Conservation (phyloP, 1,140 invertebrate species). For the Drosophila watanabei region DNA sequence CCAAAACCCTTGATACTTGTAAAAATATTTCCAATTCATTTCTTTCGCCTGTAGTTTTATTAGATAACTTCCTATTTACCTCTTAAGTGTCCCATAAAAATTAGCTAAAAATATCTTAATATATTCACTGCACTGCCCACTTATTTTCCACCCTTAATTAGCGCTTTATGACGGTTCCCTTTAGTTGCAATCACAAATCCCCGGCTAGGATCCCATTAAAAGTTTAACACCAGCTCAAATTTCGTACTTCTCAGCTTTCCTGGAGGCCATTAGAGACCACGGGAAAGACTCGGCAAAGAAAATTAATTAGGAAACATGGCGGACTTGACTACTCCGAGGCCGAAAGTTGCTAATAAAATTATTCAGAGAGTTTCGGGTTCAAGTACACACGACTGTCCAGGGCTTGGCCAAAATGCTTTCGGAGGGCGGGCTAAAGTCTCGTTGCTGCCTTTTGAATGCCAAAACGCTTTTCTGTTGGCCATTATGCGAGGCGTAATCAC, state of each 20-base stretch:
- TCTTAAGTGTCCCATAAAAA: background rate
- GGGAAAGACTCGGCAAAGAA: conserved; percentile 23
- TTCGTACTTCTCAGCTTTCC: conserved; percentile 20
- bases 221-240: conserved; percentile 32
- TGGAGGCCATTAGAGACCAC: conserved; percentile 32
- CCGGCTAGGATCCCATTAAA: conserved; percentile 43
- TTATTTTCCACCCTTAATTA: conserved; percentile 7
- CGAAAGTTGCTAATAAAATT: conserved; percentile 49
- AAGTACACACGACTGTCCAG: conserved; percentile 21
- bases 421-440: conserved; percentile 18
- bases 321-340: background rate
- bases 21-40: background rate
- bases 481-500: conserved; percentile 54
- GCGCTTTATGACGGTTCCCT: background rate
- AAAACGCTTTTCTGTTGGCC: conserved; percentile 30
- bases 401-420: conserved; percentile 34
- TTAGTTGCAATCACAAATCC: conserved; percentile 36
- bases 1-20: background rate
- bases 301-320: conserved; percentile 48
- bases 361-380: conserved; percentile 44
- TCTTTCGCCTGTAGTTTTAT: background rate
- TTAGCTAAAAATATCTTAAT: background rate
- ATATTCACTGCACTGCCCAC: background rate
- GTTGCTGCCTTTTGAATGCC: conserved; percentile 39
- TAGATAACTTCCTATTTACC: background rate